phyloP scores from a whole-genome alignment of 2,113 vertebrate species.

The Onychostruthus taczanowskii region DNA sequence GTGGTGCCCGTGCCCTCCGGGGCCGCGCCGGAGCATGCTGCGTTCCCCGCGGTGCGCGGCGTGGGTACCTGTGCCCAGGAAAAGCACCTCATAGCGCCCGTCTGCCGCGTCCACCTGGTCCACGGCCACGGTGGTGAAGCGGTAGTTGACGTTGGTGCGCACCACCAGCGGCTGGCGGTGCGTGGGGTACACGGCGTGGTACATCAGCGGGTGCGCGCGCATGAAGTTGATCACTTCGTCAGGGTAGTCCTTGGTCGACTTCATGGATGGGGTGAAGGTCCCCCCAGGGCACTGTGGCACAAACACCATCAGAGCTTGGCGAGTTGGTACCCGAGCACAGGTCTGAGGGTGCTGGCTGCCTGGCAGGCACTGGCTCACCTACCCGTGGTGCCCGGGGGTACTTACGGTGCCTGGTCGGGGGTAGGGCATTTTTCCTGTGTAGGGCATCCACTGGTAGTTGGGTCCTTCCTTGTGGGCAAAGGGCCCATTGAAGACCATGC shows the following conservation, averaged over 20 bases:
- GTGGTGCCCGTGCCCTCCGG: constrained; percentile 12
- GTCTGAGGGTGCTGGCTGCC: accelerated
- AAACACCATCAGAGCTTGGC: neutral
- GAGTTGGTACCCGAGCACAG: accelerated
- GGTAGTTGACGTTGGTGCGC: constrained; percentile 92
- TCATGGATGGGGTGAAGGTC: constrained; percentile 97
- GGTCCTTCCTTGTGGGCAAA: constrained; percentile 98
- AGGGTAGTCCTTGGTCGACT: constrained; percentile 98
- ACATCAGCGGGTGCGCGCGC: constrained; percentile 96
- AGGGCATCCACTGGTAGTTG: constrained; percentile 99
- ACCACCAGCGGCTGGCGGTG: constrained; percentile 96
- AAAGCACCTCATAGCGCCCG: constrained; percentile 97
- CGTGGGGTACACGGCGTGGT: constrained; percentile 91
- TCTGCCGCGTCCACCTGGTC: constrained; percentile 98
- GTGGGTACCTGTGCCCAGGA: constrained; percentile 96
- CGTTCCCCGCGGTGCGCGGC: constrained; percentile 67
- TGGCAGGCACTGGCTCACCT: accelerated
- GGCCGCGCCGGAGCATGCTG: constrained; percentile 58
- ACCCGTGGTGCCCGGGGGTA: accelerated
- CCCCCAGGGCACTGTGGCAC: constrained; percentile 90
- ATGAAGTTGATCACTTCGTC: constrained; percentile 99
- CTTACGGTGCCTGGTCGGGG: constrained; percentile 95
- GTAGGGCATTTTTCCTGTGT: constrained; percentile 96
- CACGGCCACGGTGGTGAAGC: constrained; percentile 95
- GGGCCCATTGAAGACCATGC: constrained; percentile 97